phyloP scores from a whole-genome alignment of 2,888 invertebrate genomes.

The Drosophila melanosoma region DNA sequence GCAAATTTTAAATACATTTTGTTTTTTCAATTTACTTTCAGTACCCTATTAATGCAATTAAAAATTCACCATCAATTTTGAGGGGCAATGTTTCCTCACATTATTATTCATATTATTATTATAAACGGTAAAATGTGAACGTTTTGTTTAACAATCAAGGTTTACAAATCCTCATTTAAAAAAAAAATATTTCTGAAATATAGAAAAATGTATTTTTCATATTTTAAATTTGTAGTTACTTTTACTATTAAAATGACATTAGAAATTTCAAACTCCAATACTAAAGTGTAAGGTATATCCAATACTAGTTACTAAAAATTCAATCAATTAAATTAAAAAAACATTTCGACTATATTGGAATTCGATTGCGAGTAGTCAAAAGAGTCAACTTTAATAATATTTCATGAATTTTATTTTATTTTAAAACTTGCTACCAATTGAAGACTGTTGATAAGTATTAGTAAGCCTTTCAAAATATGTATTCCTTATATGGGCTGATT shows the following conservation, averaged over 20 bases:
- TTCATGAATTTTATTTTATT: background rate
- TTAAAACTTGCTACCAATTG: background rate
- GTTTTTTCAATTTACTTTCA: background rate
- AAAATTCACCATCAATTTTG: background rate
- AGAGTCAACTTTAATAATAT: background rate
- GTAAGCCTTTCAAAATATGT: background rate
- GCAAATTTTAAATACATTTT: no score
- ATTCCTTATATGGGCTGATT: accelerated
- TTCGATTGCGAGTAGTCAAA: background rate
- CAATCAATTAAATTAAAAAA: background rate
- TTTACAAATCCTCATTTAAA: no score
- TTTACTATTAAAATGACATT: background rate
- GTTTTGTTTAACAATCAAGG: background rate
- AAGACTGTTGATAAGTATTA: background rate
- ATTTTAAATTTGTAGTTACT: background rate
- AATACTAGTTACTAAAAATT: no score
- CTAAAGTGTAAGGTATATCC: no score
- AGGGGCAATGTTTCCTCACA: background rate
- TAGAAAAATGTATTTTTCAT: accelerated
- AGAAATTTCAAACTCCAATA: no score
- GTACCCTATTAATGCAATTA: background rate
- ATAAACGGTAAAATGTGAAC: background rate
- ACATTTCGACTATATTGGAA: background rate
- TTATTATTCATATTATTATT: background rate
- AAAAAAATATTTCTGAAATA: no score